A percentile compares a stretch with the other conserved stretches of the same genome.
These are phyloP conservation scores for Subanguina moxae DNA, from an alignment of 1,140 invertebrate genomes.

Conservation along the genomic window DNA sequence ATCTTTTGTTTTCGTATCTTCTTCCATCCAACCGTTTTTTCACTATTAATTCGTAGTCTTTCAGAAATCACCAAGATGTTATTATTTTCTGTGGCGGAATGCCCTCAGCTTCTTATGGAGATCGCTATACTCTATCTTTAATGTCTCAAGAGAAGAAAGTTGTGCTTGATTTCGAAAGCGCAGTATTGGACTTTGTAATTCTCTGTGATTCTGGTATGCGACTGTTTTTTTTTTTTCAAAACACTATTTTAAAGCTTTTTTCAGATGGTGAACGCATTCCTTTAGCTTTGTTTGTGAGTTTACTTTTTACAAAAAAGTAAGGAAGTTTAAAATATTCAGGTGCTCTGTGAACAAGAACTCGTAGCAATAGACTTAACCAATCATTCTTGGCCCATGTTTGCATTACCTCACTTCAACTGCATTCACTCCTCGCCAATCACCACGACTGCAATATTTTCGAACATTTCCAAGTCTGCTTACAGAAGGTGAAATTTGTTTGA, in stretches of 20 bases:
- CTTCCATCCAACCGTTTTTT: not conserved
- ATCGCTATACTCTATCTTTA: slow-evolving; percentile 25
- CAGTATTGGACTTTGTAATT: slow-evolving; percentile 34
- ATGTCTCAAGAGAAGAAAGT: slow-evolving; percentile 18
- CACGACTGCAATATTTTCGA: slow-evolving; percentile 7
- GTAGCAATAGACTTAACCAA: slow-evolving; percentile 37
- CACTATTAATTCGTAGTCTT: not conserved
- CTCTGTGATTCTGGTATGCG: slow-evolving; percentile 4
- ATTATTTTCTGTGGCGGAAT: slow-evolving; percentile 30
- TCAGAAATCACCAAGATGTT: slow-evolving; percentile 21
- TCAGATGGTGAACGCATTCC: not conserved
- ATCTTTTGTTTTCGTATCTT: too few species aligned
- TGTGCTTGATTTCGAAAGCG: slow-evolving; percentile 36
- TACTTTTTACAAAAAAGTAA: too few species aligned
- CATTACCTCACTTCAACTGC: slow-evolving; percentile 33
- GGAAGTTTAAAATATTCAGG: not conserved
- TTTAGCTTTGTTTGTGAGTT: too few species aligned
- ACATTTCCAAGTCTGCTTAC: slow-evolving; percentile 3
- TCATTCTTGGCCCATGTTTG: slow-evolving; percentile 23
- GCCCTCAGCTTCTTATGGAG: slow-evolving; percentile 21
- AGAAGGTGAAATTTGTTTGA: too few species aligned
- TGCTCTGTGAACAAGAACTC: slow-evolving; percentile 43
- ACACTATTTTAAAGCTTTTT: not conserved
- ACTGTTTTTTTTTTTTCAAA: not conserved
- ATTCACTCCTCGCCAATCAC: slow-evolving; percentile 47